Evolutionary conservation across 2,113 vertebrate species (phyloP).

Genomic region (Climacteris rufus): DNA sequence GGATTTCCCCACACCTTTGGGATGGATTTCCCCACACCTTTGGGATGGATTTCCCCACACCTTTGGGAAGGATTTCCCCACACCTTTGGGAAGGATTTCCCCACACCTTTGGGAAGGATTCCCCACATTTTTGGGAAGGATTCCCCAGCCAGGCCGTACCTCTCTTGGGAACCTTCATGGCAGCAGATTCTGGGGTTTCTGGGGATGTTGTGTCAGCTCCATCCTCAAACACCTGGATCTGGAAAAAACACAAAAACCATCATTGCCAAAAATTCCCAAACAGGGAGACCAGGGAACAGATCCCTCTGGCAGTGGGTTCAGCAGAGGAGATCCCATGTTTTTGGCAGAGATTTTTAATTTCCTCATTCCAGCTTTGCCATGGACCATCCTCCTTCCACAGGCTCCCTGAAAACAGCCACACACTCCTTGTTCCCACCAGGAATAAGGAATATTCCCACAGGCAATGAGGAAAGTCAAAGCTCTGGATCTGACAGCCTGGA

Average conservation of each 20-base stretch:
- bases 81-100: neutral
- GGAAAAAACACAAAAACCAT: neutral
- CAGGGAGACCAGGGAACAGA: neutral
- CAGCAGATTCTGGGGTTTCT: constrained; percentile 86
- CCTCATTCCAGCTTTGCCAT: neutral
- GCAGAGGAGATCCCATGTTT: neutral
- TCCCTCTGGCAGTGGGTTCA: neutral
- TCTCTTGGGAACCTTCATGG: constrained; percentile 86
- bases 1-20: no score
- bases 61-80: neutral
- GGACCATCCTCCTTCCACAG: neutral
- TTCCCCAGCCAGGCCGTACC: constrained; percentile 65
- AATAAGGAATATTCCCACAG: neutral
- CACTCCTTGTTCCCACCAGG: fast-evolving
- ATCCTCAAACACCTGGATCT: constrained; percentile 96
- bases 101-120: neutral
- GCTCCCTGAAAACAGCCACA: neutral
- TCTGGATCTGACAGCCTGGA: neutral
- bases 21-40: neutral
- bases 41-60: no score
- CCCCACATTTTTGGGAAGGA: neutral
- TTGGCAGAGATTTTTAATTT: neutral
- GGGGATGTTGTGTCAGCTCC: constrained; percentile 93
- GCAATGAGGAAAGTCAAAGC: neutral
- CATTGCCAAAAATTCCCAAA: neutral